Percentiles rank a stretch among this genome's conserved stretches.
Conservation (phyloP, 2,888 invertebrate genomes). For the Pandemis corylana region DNA sequence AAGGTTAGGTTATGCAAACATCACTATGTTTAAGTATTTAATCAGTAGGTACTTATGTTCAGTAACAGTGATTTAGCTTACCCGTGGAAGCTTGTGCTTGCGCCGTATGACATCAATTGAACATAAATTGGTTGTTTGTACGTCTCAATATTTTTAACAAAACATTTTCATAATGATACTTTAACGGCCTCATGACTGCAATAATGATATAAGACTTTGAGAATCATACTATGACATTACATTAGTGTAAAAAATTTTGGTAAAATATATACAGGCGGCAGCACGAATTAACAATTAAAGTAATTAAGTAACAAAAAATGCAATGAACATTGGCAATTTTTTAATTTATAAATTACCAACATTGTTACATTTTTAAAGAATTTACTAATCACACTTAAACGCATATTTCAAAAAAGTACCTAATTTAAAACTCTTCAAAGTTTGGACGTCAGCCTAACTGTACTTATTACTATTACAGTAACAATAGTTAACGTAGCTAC, state of each 20-base stretch:
- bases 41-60: constrained; percentile 11
- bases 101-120: not conserved
- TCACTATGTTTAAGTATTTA: constrained; percentile 7
- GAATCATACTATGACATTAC: not conserved
- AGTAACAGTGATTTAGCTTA: not conserved
- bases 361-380: too few species aligned
- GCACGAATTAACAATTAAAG: too few species aligned
- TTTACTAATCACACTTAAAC: not conserved
- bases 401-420: not conserved
- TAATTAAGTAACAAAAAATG: too few species aligned
- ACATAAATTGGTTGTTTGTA: not conserved
- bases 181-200: not conserved
- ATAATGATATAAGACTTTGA: not conserved
- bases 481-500: too few species aligned
- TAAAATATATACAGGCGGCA: too few species aligned
- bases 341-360: too few species aligned
- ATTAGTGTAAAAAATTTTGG: too few species aligned
- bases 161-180: not conserved
- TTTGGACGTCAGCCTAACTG: not conserved
- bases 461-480: not conserved
- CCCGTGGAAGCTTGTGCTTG: not conserved
- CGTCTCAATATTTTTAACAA: not conserved
- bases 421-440: not conserved
- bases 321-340: too few species aligned
- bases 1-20: constrained; percentile 32